Conservation (phyloP, 2,797 vertebrate species). For the Phalanger gymnotis region DNA sequence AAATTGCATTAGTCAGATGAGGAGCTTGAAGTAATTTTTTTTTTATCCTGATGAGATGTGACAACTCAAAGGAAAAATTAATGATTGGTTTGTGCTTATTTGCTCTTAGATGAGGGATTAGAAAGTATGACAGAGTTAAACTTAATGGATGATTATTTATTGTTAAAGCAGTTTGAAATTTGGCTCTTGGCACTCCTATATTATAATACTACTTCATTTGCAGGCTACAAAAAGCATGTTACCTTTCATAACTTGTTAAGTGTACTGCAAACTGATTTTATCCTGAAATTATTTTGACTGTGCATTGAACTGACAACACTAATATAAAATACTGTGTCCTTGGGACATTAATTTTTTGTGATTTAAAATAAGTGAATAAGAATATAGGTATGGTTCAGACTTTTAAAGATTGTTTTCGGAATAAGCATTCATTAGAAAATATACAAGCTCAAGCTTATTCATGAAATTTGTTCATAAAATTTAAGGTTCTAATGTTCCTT, state of each 20-base stretch:
- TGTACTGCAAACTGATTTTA: background rate
- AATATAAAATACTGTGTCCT: background rate
- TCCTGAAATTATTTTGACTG: background rate
- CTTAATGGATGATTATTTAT: background rate
- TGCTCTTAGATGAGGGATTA: no score
- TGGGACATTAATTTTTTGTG: background rate
- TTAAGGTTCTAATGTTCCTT: no score
- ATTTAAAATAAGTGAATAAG: background rate
- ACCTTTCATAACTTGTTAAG: no score
- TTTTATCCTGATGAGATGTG: no score
- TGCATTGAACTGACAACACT: background rate
- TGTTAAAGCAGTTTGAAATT: background rate
- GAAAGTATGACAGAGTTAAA: background rate
- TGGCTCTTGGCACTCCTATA: no score
- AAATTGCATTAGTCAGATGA: background rate
- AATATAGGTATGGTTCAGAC: background rate
- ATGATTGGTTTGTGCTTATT: no score
- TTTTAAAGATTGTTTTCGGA: background rate
- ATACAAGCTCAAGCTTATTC: background rate
- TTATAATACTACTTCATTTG: accelerated
- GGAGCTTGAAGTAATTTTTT: no score
- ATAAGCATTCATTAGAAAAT: background rate
- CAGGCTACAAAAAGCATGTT: background rate
- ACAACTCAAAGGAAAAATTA: no score
- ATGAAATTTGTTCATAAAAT: background rate